Evolutionary conservation across 2,113 vertebrate genomes (phyloP).

Genomic region (Centropus bengalensis): DNA sequence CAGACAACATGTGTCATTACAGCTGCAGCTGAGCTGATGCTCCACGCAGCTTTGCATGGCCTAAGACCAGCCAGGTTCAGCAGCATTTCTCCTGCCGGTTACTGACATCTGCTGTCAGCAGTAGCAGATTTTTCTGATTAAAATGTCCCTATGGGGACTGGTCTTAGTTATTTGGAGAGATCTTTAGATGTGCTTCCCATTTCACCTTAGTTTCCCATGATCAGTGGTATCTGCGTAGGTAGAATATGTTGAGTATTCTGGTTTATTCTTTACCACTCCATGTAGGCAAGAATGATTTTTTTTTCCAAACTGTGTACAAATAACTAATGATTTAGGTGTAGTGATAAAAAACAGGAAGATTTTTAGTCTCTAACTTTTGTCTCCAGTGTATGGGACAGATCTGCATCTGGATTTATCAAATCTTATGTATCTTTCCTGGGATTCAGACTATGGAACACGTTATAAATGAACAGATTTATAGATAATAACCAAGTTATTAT

Average conservation of each 20-base stretch:
- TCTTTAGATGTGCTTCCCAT: neutral
- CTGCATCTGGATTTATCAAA: rapidly evolving
- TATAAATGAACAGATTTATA: neutral
- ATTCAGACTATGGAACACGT: neutral
- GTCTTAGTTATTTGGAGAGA: neutral
- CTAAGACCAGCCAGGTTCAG: neutral
- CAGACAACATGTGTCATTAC: neutral
- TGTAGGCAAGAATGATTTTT: neutral
- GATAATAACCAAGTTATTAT: neutral
- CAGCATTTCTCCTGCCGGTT: neutral
- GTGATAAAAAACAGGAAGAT: neutral
- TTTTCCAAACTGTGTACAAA: neutral
- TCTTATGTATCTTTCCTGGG: neutral
- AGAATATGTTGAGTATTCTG: neutral
- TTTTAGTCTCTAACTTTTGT: neutral
- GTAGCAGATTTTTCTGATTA: neutral
- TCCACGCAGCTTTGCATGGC: neutral
- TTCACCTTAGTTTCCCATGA: neutral
- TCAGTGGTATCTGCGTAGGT: neutral
- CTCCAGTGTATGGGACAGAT: neutral
- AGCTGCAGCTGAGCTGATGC: neutral
- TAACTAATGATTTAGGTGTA: neutral
- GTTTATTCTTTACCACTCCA: neutral
- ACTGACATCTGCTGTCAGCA: conserved; percentile 17
- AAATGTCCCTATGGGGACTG: neutral